phyloP scores from a whole-genome alignment of 2,888 invertebrate species.

The Latrodectus elegans region DNA sequence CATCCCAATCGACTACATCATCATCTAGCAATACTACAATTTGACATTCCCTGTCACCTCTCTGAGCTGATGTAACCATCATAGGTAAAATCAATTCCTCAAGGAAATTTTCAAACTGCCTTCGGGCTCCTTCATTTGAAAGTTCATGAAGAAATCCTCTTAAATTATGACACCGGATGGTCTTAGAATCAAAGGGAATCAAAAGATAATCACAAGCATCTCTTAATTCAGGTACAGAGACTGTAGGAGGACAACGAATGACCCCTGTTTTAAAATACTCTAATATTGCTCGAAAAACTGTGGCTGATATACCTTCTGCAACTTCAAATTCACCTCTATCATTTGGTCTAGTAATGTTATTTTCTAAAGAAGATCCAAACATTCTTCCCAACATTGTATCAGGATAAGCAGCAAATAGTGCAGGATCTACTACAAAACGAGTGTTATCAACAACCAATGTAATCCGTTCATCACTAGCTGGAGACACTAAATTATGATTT shows the following conservation, averaged over 20 bases:
- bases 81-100: conserved; percentile 95
- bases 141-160: conserved; percentile 97
- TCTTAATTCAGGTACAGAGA: conserved; percentile 95
- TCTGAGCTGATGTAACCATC: conserved; percentile 87
- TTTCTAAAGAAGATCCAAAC: conserved; percentile 92
- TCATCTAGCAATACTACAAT: conserved; percentile 97
- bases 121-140: conserved; percentile 97
- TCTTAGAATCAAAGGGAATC: conserved; percentile 96
- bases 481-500: conserved; percentile 32
- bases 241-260: conserved; percentile 95
- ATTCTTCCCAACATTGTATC: conserved; percentile 99
- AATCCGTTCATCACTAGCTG: conserved; percentile 77
- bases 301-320: conserved; percentile 96
- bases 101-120: conserved; percentile 96
- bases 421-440: conserved; percentile 93
- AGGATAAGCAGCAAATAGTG: conserved; percentile 93
- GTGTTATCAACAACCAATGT: conserved; percentile 98
- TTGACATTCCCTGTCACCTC: conserved; percentile 98
- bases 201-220: conserved; percentile 99
- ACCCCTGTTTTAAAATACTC: conserved; percentile 94
- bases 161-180: conserved; percentile 96
- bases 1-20: conserved; percentile 98
- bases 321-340: conserved; percentile 97
- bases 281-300: conserved; percentile 91
- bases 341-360: conserved; percentile 90